A percentile compares a stretch with the other conserved stretches of the same genome.
Conservation (phyloP, 2,888 invertebrate species). For the Thymelicus lineola region DNA sequence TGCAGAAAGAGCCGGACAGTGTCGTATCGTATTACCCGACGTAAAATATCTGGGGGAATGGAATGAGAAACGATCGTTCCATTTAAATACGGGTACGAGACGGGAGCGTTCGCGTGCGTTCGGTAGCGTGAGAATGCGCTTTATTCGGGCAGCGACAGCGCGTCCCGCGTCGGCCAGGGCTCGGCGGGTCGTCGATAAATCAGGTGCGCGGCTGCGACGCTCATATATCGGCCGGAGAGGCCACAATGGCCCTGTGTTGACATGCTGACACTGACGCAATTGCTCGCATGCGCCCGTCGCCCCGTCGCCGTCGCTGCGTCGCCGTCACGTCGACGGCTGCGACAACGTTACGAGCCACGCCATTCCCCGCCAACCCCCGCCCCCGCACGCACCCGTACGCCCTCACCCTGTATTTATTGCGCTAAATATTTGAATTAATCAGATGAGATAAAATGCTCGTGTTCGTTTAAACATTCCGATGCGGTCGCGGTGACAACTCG, state of each 20-base stretch:
- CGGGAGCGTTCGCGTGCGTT: slow-evolving; percentile 82
- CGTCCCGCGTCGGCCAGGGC: slow-evolving; percentile 58
- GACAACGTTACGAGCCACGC: slow-evolving; percentile 54
- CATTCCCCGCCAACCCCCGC: slow-evolving; percentile 53
- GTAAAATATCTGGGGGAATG: slow-evolving; percentile 83
- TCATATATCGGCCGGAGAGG: slow-evolving; percentile 72
- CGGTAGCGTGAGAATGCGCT: slow-evolving; percentile 84
- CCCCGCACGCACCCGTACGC: slow-evolving; percentile 42
- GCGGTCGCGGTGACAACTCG: slow-evolving; percentile 82
- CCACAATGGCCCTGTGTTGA: slow-evolving; percentile 76
- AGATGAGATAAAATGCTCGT: slow-evolving; percentile 82
- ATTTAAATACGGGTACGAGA: slow-evolving; percentile 79
- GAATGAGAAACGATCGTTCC: slow-evolving; percentile 83
- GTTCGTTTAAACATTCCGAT: slow-evolving; percentile 80
- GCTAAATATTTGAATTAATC: slow-evolving; percentile 85
- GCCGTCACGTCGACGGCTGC: slow-evolving; percentile 51
- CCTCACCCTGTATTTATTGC: slow-evolving; percentile 75
- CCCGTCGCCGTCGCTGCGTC: slow-evolving; percentile 56
- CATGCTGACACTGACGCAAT: slow-evolving; percentile 79
- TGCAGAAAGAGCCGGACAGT: slow-evolving; percentile 84
- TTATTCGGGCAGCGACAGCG: slow-evolving; percentile 78
- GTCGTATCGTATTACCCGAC: slow-evolving; percentile 85
- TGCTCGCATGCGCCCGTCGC: slow-evolving; percentile 73
- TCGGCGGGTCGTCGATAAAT: slow-evolving; percentile 78
- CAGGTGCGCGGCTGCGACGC: slow-evolving; percentile 67